These are phyloP conservation scores for Bombus balteatus DNA, from an alignment of 1,140 invertebrate species.

Conservation along the genomic window DNA sequence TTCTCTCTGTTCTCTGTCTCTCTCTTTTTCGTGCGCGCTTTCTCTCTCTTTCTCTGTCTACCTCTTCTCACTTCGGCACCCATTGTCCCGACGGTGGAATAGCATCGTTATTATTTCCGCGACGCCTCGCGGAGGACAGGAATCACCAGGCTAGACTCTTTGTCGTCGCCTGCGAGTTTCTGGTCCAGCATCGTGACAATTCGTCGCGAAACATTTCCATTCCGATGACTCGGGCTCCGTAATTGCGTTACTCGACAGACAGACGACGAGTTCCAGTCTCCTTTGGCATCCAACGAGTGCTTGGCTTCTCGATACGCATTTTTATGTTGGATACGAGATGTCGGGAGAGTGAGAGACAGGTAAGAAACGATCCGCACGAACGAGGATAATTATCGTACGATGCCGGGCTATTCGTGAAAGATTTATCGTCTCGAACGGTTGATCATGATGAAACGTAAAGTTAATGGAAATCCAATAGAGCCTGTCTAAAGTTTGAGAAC, in stretches of 20 bases:
- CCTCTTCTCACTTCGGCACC: not conserved
- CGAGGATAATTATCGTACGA: not conserved
- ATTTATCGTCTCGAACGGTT: conserved; percentile 10
- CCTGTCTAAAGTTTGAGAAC: not conserved
- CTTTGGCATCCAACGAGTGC: not conserved
- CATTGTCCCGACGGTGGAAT: not conserved
- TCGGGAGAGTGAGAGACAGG: not conserved
- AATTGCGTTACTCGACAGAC: conserved; percentile 40
- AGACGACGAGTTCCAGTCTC: not conserved
- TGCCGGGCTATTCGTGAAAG: not conserved
- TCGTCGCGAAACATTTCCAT: conserved; percentile 47
- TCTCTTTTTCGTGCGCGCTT: not conserved
- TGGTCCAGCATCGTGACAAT: conserved; percentile 19
- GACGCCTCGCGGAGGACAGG: conserved; percentile 5
- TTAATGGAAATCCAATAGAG: not conserved
- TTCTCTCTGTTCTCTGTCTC: not conserved
- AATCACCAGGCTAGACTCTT: conserved; percentile 24
- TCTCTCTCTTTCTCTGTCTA: not conserved
- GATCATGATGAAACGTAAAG: not conserved
- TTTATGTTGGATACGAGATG: not conserved
- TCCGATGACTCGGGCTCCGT: conserved; percentile 15
- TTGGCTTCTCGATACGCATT: not conserved
- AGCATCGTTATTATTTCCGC: conserved; percentile 38
- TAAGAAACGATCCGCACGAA: conserved; percentile 13
- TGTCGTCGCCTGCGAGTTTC: conserved; percentile 24